A percentile compares a stretch with the other conserved stretches of the same genome.
These are phyloP conservation scores for Anolis sagrei DNA, from an alignment of 2,113 vertebrate genomes.

Conservation along the genomic window DNA sequence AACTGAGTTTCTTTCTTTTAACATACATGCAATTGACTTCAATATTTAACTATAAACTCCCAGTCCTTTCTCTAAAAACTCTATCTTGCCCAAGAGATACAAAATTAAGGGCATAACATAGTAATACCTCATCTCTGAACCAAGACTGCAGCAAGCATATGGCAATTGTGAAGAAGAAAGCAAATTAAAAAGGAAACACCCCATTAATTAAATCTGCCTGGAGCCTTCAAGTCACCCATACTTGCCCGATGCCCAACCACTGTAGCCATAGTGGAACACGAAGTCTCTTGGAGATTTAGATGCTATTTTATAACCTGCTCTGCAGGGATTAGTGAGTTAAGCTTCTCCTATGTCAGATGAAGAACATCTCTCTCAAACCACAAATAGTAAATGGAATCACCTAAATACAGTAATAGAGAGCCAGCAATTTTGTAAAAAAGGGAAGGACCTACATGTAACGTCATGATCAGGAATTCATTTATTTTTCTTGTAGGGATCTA, in stretches of 20 bases:
- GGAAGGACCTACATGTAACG: neutral
- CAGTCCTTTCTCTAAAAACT: too few relatives aligned
- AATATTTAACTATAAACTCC: too few relatives aligned
- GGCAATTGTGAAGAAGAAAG: neutral
- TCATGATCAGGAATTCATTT: neutral
- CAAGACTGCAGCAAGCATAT: neutral
- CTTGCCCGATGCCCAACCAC: neutral
- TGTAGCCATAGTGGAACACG: neutral
- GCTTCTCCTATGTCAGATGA: slow-evolving; percentile 21
- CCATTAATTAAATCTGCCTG: neutral
- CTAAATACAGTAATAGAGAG: neutral
- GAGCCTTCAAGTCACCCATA: neutral
- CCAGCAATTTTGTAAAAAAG: neutral
- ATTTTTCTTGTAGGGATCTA: neutral
- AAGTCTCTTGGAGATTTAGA: slow-evolving; percentile 10
- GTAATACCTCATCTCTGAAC: neutral
- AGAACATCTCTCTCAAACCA: neutral
- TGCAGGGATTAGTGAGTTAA: slow-evolving; percentile 25
- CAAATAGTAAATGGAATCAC: neutral
- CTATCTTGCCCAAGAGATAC: too few relatives aligned
- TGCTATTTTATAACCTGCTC: slow-evolving; percentile 18
- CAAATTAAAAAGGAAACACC: neutral
- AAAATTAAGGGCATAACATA: too few relatives aligned
- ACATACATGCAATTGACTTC: too few relatives aligned
- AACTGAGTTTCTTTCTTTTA: too few relatives aligned